Evolutionary conservation across 2,113 vertebrate species (phyloP).

Genomic region (Urocynchramus pylzowi): DNA sequence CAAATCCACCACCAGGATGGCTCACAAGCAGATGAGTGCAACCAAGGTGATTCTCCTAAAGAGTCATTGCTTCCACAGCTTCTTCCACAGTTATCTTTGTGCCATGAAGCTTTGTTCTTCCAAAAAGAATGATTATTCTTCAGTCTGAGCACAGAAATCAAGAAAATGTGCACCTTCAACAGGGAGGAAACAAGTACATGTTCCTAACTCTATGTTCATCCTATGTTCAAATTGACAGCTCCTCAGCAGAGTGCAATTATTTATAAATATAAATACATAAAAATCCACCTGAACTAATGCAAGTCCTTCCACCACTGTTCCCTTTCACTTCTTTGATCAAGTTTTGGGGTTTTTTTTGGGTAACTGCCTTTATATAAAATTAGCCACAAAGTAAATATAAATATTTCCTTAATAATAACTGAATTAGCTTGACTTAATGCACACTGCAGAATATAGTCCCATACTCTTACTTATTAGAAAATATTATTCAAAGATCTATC

Average conservation of each 20-base stretch:
- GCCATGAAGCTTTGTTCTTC: background rate
- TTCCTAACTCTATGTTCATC: background rate
- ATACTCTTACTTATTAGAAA: background rate
- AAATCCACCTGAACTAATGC: background rate
- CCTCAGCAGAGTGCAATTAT: background rate
- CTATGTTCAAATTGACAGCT: accelerated
- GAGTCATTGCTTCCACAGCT: background rate
- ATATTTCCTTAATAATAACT: background rate
- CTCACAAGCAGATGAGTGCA: background rate
- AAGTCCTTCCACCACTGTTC: background rate
- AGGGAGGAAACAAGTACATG: background rate
- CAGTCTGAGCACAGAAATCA: background rate
- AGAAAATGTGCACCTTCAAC: background rate
- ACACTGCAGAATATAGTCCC: background rate
- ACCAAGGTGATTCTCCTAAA: background rate
- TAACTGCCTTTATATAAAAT: background rate
- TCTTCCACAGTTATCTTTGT: background rate
- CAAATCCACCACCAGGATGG: background rate
- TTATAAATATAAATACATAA: background rate
- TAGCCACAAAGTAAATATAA: background rate
- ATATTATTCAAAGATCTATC: background rate
- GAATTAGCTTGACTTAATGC: background rate
- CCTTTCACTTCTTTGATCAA: background rate
- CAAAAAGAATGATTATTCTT: background rate
- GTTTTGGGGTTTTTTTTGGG: accelerated